Conservation (phyloP, 2,797 vertebrate genomes). For the Setipinna tenuifilis region DNA sequence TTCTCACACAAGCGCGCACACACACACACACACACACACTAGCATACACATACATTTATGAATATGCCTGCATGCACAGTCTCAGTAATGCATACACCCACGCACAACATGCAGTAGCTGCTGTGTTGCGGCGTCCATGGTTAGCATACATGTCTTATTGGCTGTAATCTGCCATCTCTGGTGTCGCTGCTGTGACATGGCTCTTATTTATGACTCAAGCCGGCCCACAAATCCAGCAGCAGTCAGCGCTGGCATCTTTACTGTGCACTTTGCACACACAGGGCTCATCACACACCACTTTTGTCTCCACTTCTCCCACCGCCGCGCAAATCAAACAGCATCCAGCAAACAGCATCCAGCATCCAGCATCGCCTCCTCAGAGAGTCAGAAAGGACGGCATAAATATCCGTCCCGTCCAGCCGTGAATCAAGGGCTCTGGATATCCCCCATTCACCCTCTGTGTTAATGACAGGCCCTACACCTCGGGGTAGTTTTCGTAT, state of each 20-base stretch:
- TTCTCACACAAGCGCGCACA: too few relatives aligned
- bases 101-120: too few relatives aligned
- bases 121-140: background rate
- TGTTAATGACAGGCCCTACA: too few relatives aligned
- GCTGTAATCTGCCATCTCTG: slow-evolving; percentile 34
- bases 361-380: slow-evolving; percentile 27
- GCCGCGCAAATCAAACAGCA: slow-evolving; percentile 48
- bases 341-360: too few relatives aligned
- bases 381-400: slow-evolving; percentile 43
- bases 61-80: too few relatives aligned
- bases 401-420: slow-evolving; percentile 32
- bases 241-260: slow-evolving; percentile 49
- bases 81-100: too few relatives aligned
- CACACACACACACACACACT: background rate
- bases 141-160: slow-evolving; percentile 19
- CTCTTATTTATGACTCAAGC: slow-evolving; percentile 43
- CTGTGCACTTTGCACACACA: slow-evolving; percentile 45
- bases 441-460: background rate
- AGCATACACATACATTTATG: background rate
- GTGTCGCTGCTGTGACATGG: slow-evolving; percentile 7
- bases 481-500: too few relatives aligned
- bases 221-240: slow-evolving; percentile 45
- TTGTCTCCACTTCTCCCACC: slow-evolving; percentile 42
- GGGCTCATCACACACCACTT: slow-evolving; percentile 44
- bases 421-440: slow-evolving; percentile 39